These are phyloP conservation scores for Ischnus inquisitorius DNA, from an alignment of 2,888 invertebrate species.

Conservation along the genomic window DNA sequence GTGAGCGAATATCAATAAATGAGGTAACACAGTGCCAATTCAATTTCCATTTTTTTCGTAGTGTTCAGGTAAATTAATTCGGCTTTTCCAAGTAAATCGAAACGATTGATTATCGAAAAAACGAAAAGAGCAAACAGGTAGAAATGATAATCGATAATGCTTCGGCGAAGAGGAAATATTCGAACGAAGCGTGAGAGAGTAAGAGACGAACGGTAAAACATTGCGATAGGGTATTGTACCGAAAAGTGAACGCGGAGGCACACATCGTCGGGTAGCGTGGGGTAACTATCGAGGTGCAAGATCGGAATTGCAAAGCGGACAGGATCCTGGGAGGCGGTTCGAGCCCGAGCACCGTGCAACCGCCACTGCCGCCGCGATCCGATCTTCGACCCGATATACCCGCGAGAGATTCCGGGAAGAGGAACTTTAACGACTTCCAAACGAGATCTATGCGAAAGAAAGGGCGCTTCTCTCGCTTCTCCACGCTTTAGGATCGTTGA, in stretches of 20 bases:
- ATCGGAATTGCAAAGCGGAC: constrained; percentile 85
- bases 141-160: constrained; percentile 3
- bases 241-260: constrained; percentile 73
- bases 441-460: constrained; percentile 82
- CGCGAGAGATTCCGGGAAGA: constrained; percentile 83
- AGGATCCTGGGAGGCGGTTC: constrained; percentile 79
- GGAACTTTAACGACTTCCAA: constrained; percentile 84
- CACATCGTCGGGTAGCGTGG: constrained; percentile 76
- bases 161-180: constrained; percentile 25
- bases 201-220: constrained; percentile 22
- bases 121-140: background rate
- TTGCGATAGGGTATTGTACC: constrained; percentile 62
- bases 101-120: background rate
- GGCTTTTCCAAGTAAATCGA: background rate
- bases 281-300: constrained; percentile 82
- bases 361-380: constrained; percentile 72
- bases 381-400: constrained; percentile 82
- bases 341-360: constrained; percentile 65
- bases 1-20: too few relatives aligned
- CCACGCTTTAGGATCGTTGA: constrained; percentile 20
- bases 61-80: background rate
- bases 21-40: too few relatives aligned
- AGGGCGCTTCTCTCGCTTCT: constrained; percentile 59
- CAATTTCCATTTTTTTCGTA: too few relatives aligned
- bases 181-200: constrained; percentile 12